These are phyloP conservation scores for Bufo gargarizans DNA, from an alignment of 2,113 vertebrate species.

Conservation along the genomic window DNA sequence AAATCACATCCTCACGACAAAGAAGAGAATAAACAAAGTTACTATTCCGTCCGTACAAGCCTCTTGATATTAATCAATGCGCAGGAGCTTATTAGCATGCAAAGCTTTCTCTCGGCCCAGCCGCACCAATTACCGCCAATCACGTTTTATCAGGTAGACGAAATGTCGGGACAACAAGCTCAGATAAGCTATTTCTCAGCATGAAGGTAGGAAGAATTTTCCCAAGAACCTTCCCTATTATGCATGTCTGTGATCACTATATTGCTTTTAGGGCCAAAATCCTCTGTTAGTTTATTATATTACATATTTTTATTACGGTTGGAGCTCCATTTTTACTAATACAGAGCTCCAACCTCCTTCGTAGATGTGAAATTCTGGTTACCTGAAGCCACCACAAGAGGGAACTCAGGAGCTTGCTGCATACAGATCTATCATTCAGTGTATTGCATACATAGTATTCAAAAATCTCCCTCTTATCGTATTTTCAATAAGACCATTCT, in stretches of 20 bases:
- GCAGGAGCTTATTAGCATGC: slow-evolving; percentile 1
- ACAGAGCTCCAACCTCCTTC: neutral
- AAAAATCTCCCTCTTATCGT: too few relatives aligned
- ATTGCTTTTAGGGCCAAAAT: too few relatives aligned
- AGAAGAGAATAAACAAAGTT: slow-evolving; percentile 61
- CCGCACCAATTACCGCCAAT: neutral
- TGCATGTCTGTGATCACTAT: neutral
- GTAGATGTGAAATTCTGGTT: neutral
- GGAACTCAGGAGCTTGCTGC: neutral
- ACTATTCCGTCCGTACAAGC: slow-evolving; percentile 44
- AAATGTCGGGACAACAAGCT: fast-evolving
- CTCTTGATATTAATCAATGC: slow-evolving; percentile 52
- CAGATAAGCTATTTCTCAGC: neutral
- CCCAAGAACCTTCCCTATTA: neutral
- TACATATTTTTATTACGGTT: neutral
- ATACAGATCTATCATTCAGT: too few relatives aligned
- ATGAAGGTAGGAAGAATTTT: neutral
- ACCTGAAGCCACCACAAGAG: neutral
- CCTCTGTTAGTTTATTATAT: neutral
- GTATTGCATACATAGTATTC: too few relatives aligned
- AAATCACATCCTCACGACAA: slow-evolving; percentile 59
- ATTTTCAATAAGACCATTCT: too few relatives aligned
- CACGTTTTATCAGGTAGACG: slow-evolving; percentile 39
- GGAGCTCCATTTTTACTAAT: neutral
- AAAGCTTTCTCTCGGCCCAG: slow-evolving; percentile 7